Evolutionary conservation across 2,113 vertebrate genomes (phyloP), one percentile per base, ranked within the genome.

Genomic region (Pseudolaguvia tuberculata): DNA sequence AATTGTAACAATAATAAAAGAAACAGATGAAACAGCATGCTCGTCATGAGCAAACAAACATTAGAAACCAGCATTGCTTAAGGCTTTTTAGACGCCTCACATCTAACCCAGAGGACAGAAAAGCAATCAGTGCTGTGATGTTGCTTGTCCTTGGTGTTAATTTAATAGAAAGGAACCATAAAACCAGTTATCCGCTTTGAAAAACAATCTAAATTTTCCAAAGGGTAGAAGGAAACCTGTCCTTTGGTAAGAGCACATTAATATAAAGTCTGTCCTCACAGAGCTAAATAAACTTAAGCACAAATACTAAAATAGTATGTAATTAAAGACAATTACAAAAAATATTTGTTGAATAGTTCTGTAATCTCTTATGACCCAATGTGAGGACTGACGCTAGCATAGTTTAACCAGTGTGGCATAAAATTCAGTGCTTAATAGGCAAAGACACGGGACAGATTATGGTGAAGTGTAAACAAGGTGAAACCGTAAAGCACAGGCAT

Each of bases 151-250:
- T 75, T 58, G 42, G 59, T 20, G 67, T 72, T 65, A 45, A 68
- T 75, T 75, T 78, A 59, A n/a, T 35, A 56, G 45, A 79, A 82
- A 82, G 73, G 31, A 45, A 50, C 69, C 70, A 70, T 81, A 76
- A 81, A 79, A 76, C 50, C 73, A 65, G 70, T 65, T 65, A 80
- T 79, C 76, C 70, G 79, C 77, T 75, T 77, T 81, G 50, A 77
- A 70, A 72, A 63, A 73, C 29, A 70, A 76, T 73, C 61, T 17
- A 1, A 70, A 78, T 62, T 79, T 70, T 72, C 73, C 65, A 53
- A 29, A 76, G 35, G 59, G 77, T 45, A 52, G 73, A 58, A 62
- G 67, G 17, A 75, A 51, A 79, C 58, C 29, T n/a, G 67, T 80
- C 71, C 71, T 73, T 56, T 70, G 66, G 68, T 70, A 78, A 68